Conservation (phyloP, 2,113 vertebrate genomes). For the Isichthys henryi region DNA sequence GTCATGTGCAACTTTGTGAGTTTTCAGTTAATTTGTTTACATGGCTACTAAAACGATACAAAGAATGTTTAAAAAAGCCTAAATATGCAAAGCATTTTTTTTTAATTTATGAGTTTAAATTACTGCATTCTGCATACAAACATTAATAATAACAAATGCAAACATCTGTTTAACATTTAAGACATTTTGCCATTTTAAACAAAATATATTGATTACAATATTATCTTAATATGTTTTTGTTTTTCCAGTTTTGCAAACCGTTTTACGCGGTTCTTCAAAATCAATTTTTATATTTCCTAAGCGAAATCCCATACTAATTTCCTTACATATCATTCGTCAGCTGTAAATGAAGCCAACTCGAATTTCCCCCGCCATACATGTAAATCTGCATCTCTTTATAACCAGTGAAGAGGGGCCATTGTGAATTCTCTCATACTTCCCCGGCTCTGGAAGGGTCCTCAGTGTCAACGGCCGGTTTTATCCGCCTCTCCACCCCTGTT, state of each 20-base stretch:
- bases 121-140: not conserved
- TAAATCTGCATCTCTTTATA: not conserved
- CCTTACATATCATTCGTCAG: slow-evolving; percentile 9
- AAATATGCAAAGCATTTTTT: not conserved
- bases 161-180: not conserved
- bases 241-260: not conserved
- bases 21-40: not conserved
- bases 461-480: not conserved
- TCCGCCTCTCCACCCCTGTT: not conserved
- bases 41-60: not conserved
- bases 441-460: not conserved
- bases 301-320: not conserved
- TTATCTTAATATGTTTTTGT: not conserved
- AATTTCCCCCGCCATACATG: not conserved
- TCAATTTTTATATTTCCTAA: not conserved
- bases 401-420: not conserved
- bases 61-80: not conserved
- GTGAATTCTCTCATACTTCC: not conserved
- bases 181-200: not conserved
- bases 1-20: not conserved
- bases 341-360: not conserved
- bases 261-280: not conserved
- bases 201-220: not conserved
- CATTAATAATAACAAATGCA: not conserved
- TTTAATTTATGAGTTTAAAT: not conserved